These are phyloP conservation scores for Momotus momota DNA, from an alignment of 2,797 vertebrate genomes.

Conservation along the genomic window DNA sequence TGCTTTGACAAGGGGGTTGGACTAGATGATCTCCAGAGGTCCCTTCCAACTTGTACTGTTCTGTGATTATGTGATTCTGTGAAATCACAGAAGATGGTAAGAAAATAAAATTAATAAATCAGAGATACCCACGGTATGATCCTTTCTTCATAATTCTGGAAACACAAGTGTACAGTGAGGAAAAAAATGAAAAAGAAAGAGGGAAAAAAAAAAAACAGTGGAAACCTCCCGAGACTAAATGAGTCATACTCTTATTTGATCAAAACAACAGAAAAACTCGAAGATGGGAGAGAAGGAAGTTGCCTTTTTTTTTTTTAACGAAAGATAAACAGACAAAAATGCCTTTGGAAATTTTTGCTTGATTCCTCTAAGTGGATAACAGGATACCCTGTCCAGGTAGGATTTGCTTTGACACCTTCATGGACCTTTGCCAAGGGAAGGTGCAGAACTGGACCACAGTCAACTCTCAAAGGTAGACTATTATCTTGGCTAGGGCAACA, in stretches of 20 bases:
- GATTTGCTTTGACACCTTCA: conserved; percentile 1
- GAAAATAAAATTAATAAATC: background rate
- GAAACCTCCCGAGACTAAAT: background rate
- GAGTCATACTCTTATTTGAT: background rate
- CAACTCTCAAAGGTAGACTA: background rate
- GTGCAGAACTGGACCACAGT: background rate
- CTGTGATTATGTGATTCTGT: too few relatives aligned
- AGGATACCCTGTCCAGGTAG: background rate
- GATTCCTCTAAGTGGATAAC: background rate
- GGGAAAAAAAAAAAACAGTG: accelerated
- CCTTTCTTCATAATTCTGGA: background rate
- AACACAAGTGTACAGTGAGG: background rate
- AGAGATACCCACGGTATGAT: background rate
- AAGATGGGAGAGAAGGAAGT: background rate
- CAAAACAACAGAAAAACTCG: background rate
- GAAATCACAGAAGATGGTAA: background rate
- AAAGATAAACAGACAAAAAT: background rate
- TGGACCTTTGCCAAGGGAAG: conserved; percentile 2
- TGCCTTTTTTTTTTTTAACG: background rate
- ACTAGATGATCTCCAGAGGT: too few relatives aligned
- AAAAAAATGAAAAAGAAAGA: background rate
- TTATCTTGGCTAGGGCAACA: background rate
- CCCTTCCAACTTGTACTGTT: too few relatives aligned
- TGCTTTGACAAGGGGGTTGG: too few relatives aligned
- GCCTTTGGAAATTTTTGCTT: background rate